Base-by-base conservation (phyloP, 35 echinoderm and acorn worm genomes). In the Strongylocentrotus purpuratus region DNA sequence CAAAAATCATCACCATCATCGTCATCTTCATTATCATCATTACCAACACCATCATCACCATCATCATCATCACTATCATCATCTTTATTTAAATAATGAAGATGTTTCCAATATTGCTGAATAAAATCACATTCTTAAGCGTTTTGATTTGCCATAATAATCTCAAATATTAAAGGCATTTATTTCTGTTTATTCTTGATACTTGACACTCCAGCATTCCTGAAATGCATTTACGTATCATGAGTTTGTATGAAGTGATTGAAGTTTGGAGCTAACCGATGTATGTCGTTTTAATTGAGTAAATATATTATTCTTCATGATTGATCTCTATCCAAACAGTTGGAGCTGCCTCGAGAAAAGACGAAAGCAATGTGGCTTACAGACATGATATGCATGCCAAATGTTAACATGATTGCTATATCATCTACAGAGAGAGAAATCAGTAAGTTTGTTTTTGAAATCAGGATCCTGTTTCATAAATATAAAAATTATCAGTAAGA, bases 381-480 rank as follows among this genome's bases (percentile, higher is more conserved):
- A n/a, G 98, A 99, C 87, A 96, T 99, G 96, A 95, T 99, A 20
- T 99, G 98, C 88, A 99, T 99, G 98, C 97, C 98, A 31, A 99
- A 99, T 61, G 96, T 99, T 17, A 99, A 99, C 95, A 99, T 99
- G 98, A 99, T 99, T 47, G 97, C 98, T 28, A 97, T 99, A 90
- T 99, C 98, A 86, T 99, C 98, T 2, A 99, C 98, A 88, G 98
- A 99, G 91, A 96, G 98, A 58, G 98, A 99, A 59, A 98, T 99
- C 18, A 97, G 98, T 99, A 95, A 99, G 98, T 97, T 45, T 88
- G 97, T 97, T 45, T 88, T 25, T 78, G 65, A 28, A 78, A 78
- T 28, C 20, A 59, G 11, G 52, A 59, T 59, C 17, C 10, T 9
- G 52, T 59, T 14, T 59, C 11, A 59, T 11, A 59, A 59, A 2